A percentile compares a stretch with the other conserved stretches of the same genome.
Conservation (phyloP, 2,113 vertebrate species). For the Hippopotamus amphibius region DNA sequence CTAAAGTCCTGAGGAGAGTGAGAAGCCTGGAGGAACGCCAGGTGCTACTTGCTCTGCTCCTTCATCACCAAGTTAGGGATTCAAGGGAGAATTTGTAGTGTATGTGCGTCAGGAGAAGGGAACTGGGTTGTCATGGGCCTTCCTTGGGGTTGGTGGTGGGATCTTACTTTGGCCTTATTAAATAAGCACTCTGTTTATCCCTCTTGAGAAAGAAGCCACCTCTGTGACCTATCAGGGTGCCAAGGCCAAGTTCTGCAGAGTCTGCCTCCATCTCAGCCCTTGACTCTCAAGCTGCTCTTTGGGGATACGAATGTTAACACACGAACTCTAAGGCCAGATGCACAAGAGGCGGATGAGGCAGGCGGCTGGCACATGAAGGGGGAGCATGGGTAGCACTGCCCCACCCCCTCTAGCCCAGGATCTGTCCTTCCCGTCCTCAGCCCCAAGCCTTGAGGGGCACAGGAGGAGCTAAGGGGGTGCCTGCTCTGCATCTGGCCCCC, state of each 20-base stretch:
- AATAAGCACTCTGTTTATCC: background rate
- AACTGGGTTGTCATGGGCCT: background rate
- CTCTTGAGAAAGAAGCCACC: constrained; percentile 16
- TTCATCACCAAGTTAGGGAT: background rate
- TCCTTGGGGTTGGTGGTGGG: too few relatives aligned
- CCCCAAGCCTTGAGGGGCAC: background rate
- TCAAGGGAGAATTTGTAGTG: background rate
- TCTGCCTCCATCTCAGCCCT: background rate
- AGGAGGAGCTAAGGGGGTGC: background rate
- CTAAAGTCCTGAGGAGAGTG: background rate
- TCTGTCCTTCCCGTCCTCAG: background rate
- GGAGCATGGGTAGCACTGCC: background rate
- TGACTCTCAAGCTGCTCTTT: background rate
- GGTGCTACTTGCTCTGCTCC: background rate
- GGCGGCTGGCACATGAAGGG: background rate
- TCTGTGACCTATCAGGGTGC: background rate
- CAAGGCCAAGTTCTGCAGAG: background rate
- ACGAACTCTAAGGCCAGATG: background rate
- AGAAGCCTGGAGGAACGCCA: background rate
- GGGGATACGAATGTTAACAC: background rate
- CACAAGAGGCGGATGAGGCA: background rate
- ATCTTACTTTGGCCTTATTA: background rate
- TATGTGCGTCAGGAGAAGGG: background rate
- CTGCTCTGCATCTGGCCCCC: background rate
- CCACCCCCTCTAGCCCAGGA: background rate